These are phyloP conservation scores for Ispidina picta DNA, from an alignment of 2,797 vertebrate genomes.

Conservation along the genomic window DNA sequence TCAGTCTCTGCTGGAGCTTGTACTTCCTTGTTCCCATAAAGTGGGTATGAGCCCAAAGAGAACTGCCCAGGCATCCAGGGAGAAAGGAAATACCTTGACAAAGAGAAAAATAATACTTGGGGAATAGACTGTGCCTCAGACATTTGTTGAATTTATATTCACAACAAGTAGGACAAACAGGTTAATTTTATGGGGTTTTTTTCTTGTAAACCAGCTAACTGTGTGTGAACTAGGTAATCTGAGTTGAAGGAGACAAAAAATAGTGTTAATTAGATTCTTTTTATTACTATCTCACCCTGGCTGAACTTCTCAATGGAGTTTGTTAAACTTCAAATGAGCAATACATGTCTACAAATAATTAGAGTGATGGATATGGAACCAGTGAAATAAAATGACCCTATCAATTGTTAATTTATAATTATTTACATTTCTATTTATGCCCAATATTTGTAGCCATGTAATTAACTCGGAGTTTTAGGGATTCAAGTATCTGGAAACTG, in stretches of 20 bases:
- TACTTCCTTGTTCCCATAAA: not conserved
- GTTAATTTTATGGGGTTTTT: not conserved
- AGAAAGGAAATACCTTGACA: not conserved
- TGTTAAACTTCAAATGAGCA: not conserved
- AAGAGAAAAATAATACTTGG: not conserved
- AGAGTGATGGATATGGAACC: not conserved
- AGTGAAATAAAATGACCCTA: not conserved
- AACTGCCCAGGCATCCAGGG: not conserved
- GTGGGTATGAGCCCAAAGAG: not conserved
- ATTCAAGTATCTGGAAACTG: not conserved
- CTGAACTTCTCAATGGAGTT: not conserved
- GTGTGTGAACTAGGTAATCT: not conserved
- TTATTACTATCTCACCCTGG: constrained; percentile 16
- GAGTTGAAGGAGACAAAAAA: constrained; percentile 22
- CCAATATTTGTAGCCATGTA: not conserved
- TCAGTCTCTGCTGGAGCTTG: not conserved
- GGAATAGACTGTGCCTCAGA: not conserved
- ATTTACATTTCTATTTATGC: not conserved
- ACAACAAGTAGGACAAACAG: constrained; percentile 1
- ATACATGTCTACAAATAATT: not conserved
- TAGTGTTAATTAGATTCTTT: constrained; percentile 33
- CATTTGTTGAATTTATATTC: constrained; percentile 9
- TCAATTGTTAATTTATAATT: not conserved
- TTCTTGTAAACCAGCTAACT: not conserved
- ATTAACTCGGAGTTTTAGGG: not conserved